Base-by-base conservation (phyloP, 2,888 invertebrate genomes). In the Eurois occulta region DNA sequence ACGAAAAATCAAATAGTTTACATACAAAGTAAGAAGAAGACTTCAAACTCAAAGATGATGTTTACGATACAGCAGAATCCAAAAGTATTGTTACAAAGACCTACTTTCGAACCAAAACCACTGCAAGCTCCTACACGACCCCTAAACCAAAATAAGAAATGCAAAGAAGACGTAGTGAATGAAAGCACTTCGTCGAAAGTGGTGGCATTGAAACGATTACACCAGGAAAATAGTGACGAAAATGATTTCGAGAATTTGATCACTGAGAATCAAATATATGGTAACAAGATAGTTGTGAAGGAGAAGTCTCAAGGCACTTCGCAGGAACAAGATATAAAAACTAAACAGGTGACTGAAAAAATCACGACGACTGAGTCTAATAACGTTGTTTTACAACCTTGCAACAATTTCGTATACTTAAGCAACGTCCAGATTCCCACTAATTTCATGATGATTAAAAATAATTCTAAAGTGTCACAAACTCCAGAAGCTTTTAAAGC, bases 271-370 rank as follows among this genome's bases (percentile, higher is more conserved):
- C 97, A 97, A 93, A 97, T 97, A 81, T 97, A 97, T 89, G 97
- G 97, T 85, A 96, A 97, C 86, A 97, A 97, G 93, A 97, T 97
- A 93, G 96, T 97, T 93, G 96, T 97, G 93, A 97, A 97, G 95
- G 96, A 97, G 94, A 97, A 97, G 88, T 94, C 94, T 75, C 95
- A 95, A 90, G 94, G 94, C 46, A 95, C 93, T 21, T 91, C 90
- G 75, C 96, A 96, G 88, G 95, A 96, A 81, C 95, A 95, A 90
- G 95, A 96, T 76, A 87, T 95, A 65, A 95, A 94, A 84, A 92
- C 91, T 65, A 95, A 93, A 81, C 89, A 85, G 28, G 91, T 91
- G 78, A 74, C 78, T 35, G 95, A 95, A 28, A 94, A 94, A 87
- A 80, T 89, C 28, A 86, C 87, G 64, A 91, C 92, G 78, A 67